A percentile compares a stretch with the other conserved stretches of the same genome.
These are phyloP conservation scores for Sibirionetta formosa DNA, from an alignment of 2,797 vertebrate genomes.

Conservation along the genomic window DNA sequence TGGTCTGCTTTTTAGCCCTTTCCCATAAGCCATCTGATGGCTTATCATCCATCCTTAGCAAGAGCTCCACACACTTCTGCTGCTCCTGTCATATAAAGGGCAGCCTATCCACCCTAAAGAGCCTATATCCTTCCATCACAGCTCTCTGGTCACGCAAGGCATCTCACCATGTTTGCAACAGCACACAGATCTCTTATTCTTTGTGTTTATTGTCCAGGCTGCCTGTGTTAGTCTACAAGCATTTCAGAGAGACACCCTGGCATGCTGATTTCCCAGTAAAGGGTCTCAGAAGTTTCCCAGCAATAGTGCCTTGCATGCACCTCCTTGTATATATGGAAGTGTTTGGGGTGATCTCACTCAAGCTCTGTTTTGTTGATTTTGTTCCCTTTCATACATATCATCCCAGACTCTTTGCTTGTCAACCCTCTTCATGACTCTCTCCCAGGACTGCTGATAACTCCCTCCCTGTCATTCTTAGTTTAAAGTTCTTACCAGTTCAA, in stretches of 20 bases:
- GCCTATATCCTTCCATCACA: background rate
- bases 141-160: no score
- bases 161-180: background rate
- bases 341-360: background rate
- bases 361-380: background rate
- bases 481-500: background rate
- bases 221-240: background rate
- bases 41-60: accelerated
- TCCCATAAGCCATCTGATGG: accelerated
- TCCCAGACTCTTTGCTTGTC: background rate
- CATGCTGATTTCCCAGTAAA: background rate
- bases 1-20: background rate
- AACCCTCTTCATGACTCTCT: background rate
- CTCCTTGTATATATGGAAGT: background rate
- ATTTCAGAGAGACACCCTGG: background rate
- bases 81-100: background rate
- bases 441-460: background rate
- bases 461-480: background rate
- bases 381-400: background rate
- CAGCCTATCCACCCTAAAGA: background rate
- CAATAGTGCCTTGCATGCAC: background rate
- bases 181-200: background rate
- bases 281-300: accelerated
- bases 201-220: background rate
- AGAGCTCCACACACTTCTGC: background rate